Conservation (phyloP, 2,113 vertebrate genomes). For the Plectropomus leopardus region DNA sequence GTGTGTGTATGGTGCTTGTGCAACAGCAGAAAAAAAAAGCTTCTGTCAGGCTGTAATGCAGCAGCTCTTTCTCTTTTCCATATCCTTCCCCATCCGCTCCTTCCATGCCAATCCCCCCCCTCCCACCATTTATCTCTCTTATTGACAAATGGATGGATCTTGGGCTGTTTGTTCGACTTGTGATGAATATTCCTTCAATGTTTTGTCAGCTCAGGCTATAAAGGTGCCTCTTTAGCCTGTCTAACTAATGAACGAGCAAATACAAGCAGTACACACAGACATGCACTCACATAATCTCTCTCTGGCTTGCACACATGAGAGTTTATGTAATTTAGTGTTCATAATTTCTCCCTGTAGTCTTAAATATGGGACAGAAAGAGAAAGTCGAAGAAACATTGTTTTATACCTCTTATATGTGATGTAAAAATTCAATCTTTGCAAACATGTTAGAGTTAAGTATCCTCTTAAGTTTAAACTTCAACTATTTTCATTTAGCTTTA, state of each 20-base stretch:
- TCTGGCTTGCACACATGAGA: no score
- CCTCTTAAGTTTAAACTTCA: no score
- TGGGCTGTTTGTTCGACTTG: conserved; percentile 64
- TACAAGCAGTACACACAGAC: conserved; percentile 30
- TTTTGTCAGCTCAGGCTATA: conserved; percentile 66
- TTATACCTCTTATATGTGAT: not conserved
- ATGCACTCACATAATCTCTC: no score
- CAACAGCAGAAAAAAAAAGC: conserved; percentile 16
- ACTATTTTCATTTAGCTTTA: no score
- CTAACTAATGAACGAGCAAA: conserved; percentile 73
- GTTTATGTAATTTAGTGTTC: no score
- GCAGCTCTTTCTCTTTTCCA: conserved; percentile 25
- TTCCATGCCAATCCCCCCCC: conserved; percentile 5
- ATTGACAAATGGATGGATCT: conserved; percentile 68
- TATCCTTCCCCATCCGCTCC: conserved; percentile 13
- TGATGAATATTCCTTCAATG: conserved; percentile 75
- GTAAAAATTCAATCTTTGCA: not conserved
- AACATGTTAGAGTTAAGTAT: not conserved
- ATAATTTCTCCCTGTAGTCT: no score
- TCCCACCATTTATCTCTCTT: conserved; percentile 12
- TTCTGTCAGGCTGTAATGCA: conserved; percentile 42
- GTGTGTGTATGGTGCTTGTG: not conserved
- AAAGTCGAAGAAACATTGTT: not conserved
- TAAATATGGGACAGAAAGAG: no score
- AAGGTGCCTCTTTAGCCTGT: conserved; percentile 63